Percentiles rank a stretch among this genome's conserved stretches.
Evolutionary conservation across 2,888 invertebrate species (phyloP).

Genomic region (Drosophila meridionalis): DNA sequence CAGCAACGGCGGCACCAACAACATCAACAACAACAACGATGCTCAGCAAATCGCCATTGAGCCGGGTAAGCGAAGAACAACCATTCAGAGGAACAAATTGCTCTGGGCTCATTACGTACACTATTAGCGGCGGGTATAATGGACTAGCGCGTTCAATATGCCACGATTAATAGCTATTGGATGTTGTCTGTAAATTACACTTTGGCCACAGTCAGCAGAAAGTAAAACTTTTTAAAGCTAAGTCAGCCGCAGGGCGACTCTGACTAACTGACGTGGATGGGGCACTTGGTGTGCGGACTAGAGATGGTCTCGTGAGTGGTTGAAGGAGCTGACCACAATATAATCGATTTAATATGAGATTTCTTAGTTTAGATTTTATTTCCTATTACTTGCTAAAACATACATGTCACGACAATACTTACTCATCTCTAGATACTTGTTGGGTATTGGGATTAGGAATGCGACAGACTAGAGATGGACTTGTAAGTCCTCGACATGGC

Average conservation of each 20-base stretch:
- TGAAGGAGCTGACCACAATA: too few relatives aligned
- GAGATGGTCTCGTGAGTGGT: background rate
- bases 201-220: constrained; percentile 14
- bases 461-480: too few relatives aligned
- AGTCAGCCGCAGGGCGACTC: background rate
- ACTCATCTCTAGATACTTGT: background rate
- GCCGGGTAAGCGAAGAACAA: constrained; percentile 57
- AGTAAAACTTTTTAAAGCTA: background rate
- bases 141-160: constrained; percentile 20
- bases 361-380: background rate
- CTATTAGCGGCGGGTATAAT: constrained; percentile 32
- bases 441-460: too few relatives aligned
- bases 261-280: constrained; percentile 3
- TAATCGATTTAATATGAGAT: background rate
- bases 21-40: constrained; percentile 77
- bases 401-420: background rate
- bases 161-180: constrained; percentile 6
- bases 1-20: constrained; percentile 69
- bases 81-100: constrained; percentile 47
- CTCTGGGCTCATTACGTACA: constrained; percentile 30
- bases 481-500: too few relatives aligned
- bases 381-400: too few relatives aligned
- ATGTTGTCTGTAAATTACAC: constrained; percentile 8
- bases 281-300: background rate
- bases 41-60: constrained; percentile 66